Base-by-base conservation (phyloP, 2,888 invertebrate species). In the Tetranychus piercei region DNA sequence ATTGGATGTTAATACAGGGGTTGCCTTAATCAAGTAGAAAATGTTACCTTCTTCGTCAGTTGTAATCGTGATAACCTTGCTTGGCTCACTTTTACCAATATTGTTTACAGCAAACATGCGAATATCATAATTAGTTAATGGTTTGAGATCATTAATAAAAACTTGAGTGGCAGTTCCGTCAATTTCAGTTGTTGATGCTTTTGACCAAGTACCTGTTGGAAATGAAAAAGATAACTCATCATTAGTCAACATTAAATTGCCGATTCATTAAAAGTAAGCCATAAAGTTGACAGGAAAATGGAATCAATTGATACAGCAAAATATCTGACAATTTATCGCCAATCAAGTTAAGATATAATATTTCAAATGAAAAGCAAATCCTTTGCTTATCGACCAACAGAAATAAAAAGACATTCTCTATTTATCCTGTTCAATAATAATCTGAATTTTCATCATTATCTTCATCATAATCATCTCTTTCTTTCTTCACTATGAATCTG, bases 61-160 rank as follows among this genome's bases (percentile, higher is more conserved):
- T n/a, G 79, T 79, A 1, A 80, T 79, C 7, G 66, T 65, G 8
- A 75, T 44, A 15, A 65, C n/a, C 44, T 43, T 43, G 55, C 75
- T 75, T 23, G 72, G 72, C 20, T 65, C 66, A 45, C 71, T 71
- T 44, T 73, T 74, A 11, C 75, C 75, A n/a, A 75, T 45, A 8
- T 23, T 45, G 23, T 75, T 75, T 7, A 75, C 72, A 18, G 75
- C 72, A 45, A 73, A 44, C 43, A 72, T 55, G 7, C 72, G 65
- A 43, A 75, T 34, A 20, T 70, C 23, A 44, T 75, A 75, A 20
- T 23, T 44, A 18, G 66, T 66, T 18, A 72, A 55, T 43, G 72
- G 72, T 23, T 15, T 34, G 11, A 75, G 72, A 43, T 72, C 72
- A 34, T 23, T 43, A 11, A 75, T 43, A 43, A 44, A 22, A 69